Percentiles rank a stretch among this genome's conserved stretches.
These are phyloP conservation scores for Apodemus agrarius DNA, from an alignment of 2,797 vertebrate species.

Conservation along the genomic window DNA sequence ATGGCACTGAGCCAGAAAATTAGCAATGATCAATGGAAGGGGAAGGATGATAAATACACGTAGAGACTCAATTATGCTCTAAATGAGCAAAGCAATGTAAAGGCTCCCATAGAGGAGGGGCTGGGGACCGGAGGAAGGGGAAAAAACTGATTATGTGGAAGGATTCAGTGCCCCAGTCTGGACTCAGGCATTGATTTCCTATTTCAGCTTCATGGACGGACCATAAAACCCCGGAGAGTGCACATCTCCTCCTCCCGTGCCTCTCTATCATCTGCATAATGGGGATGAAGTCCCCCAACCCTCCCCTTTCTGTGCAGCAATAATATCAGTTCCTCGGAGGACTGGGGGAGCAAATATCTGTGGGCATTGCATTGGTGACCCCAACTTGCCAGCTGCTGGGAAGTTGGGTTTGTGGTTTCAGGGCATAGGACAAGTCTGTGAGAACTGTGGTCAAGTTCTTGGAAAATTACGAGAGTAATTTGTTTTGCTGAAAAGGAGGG, in stretches of 20 bases:
- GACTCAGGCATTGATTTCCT: slow-evolving; percentile 78
- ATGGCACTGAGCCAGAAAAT: slow-evolving; percentile 73
- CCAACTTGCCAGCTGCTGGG: slow-evolving; percentile 69
- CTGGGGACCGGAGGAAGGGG: slow-evolving; percentile 32
- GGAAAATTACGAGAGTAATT: slow-evolving; percentile 82
- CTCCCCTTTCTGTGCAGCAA: slow-evolving; percentile 34
- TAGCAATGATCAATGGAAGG: slow-evolving; percentile 71
- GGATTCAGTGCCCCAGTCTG: slow-evolving; percentile 70
- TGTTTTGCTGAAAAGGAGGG: slow-evolving; percentile 68
- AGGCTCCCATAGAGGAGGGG: slow-evolving; percentile 65
- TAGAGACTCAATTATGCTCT: slow-evolving; percentile 78
- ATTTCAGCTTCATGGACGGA: slow-evolving; percentile 52
- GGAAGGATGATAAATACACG: slow-evolving; percentile 79
- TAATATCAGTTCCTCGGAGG: background rate
- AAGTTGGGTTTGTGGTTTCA: slow-evolving; percentile 77
- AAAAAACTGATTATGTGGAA: slow-evolving; percentile 66
- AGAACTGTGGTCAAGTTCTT: slow-evolving; percentile 81
- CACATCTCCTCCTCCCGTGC: background rate
- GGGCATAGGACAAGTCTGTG: slow-evolving; percentile 80
- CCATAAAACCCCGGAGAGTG: slow-evolving; percentile 64
- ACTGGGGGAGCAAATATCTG: slow-evolving; percentile 30
- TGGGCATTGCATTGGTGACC: slow-evolving; percentile 69
- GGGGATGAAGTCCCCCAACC: background rate
- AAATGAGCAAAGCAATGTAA: slow-evolving; percentile 69
- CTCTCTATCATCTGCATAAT: slow-evolving; percentile 69